Base-by-base conservation (phyloP, 2,113 vertebrate species). In the Montifringilla adamsi region DNA sequence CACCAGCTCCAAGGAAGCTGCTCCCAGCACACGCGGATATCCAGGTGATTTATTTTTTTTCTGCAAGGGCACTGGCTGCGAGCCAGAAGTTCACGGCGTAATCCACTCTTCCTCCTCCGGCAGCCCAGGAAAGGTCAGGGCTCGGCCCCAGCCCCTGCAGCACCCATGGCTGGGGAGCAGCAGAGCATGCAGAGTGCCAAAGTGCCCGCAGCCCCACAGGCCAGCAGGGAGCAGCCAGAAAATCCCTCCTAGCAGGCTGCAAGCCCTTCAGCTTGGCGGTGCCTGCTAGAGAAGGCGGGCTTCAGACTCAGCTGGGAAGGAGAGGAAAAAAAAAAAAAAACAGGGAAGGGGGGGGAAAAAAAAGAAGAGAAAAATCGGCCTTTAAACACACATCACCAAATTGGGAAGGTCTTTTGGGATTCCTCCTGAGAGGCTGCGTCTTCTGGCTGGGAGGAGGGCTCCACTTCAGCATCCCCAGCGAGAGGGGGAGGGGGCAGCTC, bases 381-480 rank as follows among this genome's bases (percentile, higher is more conserved):
- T 94, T 96, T 72, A 96, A 96, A 89, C 78, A 93, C 96, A 79
- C 87, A 92, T 94, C 97, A 68, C 78, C 95, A 81, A 94, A 95
- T 44, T 74, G 95, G 90, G 95, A 97, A 91, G 90, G 96, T 96
- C 97, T 97, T 78, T 49, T 59, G 97, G 97, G 98, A 97, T 97
- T 97, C 96, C 96, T 97, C 95, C 95, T 84, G 97, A 93, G 59
- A 82, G 94, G 69, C 96, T 97, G 97, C 80, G 90, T 97, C 97
- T 97, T 96, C 95, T 87, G 90, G 70, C 84, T 88, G 94, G 66
- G 96, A 97, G 95, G 97, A 97, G 95, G 96, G 97, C 92, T 96
- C 97, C 96, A 94, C 97, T 96, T 97, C 95, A 70, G 94, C 89
- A 95, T 70, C 94, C 72, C 66, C 87, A 39, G 76, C 55, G 22